Evolutionary conservation across 2,888 invertebrate genomes (phyloP).

Genomic region (Watsonalla binaria): DNA sequence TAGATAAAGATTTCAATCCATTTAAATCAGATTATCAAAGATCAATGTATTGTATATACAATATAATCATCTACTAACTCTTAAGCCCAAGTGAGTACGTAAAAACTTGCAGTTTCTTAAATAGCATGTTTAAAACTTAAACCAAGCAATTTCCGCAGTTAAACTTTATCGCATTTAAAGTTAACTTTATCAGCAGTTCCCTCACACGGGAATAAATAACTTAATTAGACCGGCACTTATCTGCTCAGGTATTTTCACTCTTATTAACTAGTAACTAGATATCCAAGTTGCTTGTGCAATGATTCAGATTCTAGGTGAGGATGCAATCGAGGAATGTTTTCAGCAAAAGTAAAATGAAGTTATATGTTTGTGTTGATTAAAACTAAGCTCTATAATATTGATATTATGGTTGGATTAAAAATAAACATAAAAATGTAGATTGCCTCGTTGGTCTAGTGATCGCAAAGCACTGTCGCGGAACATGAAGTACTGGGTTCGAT

Average conservation of each 20-base stretch:
- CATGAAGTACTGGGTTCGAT: no score
- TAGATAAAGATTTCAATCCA: no score
- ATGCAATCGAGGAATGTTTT: no score
- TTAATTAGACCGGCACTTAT: slow-evolving; percentile 4
- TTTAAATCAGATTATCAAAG: no score
- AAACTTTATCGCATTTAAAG: slow-evolving; percentile 13
- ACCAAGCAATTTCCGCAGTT: slow-evolving; percentile 11
- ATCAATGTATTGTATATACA: neutral
- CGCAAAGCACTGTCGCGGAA: no score
- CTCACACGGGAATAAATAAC: slow-evolving; percentile 9
- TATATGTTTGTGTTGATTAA: no score
- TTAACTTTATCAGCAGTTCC: slow-evolving; percentile 14
- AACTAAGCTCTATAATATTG: no score
- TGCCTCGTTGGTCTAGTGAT: no score
- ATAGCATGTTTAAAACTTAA: slow-evolving; percentile 6
- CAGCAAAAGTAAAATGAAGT: no score
- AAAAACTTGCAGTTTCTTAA: slow-evolving; percentile 4
- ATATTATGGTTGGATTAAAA: no score
- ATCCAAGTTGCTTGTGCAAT: neutral
- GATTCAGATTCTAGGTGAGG: no score
- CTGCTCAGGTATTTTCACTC: neutral
- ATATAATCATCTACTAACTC: neutral
- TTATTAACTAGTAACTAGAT: neutral
- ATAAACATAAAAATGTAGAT: no score
- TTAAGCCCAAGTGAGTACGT: neutral